Conservation (phyloP, 1,140 invertebrate species). For the Drosophila rhopaloa region DNA sequence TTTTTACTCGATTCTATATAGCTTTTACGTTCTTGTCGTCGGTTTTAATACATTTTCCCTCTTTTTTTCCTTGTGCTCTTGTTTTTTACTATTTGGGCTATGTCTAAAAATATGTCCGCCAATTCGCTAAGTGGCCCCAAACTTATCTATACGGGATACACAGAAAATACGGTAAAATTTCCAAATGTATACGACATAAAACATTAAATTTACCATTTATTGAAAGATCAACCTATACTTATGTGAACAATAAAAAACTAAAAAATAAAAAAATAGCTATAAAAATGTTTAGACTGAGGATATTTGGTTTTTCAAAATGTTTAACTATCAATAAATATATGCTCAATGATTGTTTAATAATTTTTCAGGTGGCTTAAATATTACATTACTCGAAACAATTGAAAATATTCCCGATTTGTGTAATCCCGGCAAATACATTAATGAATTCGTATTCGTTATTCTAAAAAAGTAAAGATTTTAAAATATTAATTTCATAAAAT, state of each 20-base stretch:
- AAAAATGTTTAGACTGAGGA: neutral
- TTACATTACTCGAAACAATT: no score
- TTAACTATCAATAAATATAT: no score
- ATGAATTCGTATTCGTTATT: no score
- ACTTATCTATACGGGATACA: conserved; percentile 41
- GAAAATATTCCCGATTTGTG: no score
- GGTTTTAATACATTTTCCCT: conserved; percentile 13
- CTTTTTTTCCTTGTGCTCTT: conserved; percentile 19
- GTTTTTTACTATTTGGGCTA: conserved; percentile 62
- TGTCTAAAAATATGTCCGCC: conserved; percentile 77
- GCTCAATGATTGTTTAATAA: no score
- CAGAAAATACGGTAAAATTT: conserved; percentile 24
- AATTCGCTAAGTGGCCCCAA: conserved; percentile 76
- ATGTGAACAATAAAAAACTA: neutral
- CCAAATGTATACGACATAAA: neutral
- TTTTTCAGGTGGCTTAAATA: no score
- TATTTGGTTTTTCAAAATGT: no score
- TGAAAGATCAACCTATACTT: neutral
- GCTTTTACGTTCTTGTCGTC: conserved; percentile 17
- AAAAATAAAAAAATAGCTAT: neutral
- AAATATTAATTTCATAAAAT: no score
- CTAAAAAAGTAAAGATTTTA: no score
- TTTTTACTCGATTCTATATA: conserved; percentile 22
- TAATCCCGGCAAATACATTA: no score
- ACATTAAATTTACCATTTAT: neutral